Conservation (phyloP, 1,140 invertebrate species). For the Glossosoma conforme region DNA sequence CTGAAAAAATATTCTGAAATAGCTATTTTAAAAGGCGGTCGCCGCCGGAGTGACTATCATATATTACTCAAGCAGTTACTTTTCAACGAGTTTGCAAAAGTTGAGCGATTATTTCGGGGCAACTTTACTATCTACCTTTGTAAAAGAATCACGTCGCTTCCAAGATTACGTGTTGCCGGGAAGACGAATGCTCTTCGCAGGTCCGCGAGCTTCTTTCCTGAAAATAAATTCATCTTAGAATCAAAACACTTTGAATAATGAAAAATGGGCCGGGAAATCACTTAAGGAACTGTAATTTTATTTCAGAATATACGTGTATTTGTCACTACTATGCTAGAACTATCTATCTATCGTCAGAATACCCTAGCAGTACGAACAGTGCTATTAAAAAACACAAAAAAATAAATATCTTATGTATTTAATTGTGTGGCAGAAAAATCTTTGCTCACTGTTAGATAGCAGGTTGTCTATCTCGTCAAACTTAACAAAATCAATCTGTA, state of each 20-base stretch:
- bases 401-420: too few relatives aligned
- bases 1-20: slow-evolving; percentile 7
- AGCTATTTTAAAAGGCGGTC: neutral
- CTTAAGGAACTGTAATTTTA: too few relatives aligned
- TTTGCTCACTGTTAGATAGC: too few relatives aligned
- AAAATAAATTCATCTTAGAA: slow-evolving; percentile 18
- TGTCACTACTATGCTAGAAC: too few relatives aligned
- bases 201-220: slow-evolving; percentile 2
- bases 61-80: neutral
- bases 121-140: slow-evolving; percentile 4
- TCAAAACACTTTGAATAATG: slow-evolving; percentile 23
- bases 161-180: slow-evolving; percentile 11
- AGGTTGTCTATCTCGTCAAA: too few relatives aligned
- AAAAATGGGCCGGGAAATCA: slow-evolving; percentile 11
- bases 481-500: too few relatives aligned
- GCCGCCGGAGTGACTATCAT: neutral
- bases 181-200: slow-evolving; percentile 2
- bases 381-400: too few relatives aligned
- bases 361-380: too few relatives aligned
- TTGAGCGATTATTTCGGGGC: slow-evolving; percentile 16
- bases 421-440: too few relatives aligned
- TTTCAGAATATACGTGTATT: too few relatives aligned
- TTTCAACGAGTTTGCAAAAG: slow-evolving; percentile 14
- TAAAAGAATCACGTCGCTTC: slow-evolving; percentile 17
- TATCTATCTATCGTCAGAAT: too few relatives aligned